phyloP scores from a whole-genome alignment of 2,113 vertebrate species.

The Steatornis caripensis region DNA sequence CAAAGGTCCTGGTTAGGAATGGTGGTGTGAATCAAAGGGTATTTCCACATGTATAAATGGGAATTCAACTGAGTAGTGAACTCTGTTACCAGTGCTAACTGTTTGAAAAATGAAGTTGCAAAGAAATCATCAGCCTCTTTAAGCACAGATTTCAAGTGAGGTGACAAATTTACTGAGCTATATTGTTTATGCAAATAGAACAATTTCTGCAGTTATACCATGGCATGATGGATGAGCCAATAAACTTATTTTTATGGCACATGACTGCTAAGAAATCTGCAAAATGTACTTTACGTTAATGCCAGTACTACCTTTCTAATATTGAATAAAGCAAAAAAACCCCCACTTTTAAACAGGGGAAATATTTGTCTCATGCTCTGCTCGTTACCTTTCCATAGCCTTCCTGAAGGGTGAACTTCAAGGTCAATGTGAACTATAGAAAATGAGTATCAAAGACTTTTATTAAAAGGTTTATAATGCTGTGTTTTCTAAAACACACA shows the following conservation, averaged over 20 bases:
- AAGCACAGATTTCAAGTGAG: neutral
- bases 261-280: neutral
- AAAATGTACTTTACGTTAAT: neutral
- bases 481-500: neutral
- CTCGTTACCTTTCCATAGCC: neutral
- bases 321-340: neutral
- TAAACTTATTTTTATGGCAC: neutral
- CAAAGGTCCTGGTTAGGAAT: neutral
- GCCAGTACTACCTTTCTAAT: neutral
- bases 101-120: neutral
- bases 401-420: neutral
- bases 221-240: neutral
- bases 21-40: neutral
- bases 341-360: neutral
- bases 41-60: neutral
- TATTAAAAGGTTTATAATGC: neutral
- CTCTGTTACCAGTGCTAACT: neutral
- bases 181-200: neutral
- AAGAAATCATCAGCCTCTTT: neutral
- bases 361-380: neutral
- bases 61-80: neutral
- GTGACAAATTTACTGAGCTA: neutral
- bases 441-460: neutral
- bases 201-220: neutral
- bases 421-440: neutral